Percentiles rank a stretch among this genome's conserved stretches.
phyloP scores from a whole-genome alignment of 2,888 invertebrate species.

The Elegia similella region DNA sequence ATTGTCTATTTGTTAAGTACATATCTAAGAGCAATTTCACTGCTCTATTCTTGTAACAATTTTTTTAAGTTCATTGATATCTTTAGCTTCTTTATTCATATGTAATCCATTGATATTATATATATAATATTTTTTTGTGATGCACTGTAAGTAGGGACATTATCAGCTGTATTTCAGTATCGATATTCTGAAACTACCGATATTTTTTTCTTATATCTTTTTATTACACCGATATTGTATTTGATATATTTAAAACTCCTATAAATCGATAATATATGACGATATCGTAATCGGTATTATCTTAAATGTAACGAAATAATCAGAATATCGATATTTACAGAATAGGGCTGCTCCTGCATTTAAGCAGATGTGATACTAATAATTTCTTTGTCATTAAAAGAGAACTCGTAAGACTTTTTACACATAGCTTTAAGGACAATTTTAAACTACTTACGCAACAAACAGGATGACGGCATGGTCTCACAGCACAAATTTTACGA shows the following conservation, averaged over 20 bases:
- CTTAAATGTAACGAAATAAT: too few species aligned
- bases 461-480: slow-evolving; percentile 48
- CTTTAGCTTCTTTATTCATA: neutral
- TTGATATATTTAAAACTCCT: too few species aligned
- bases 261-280: too few species aligned
- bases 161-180: too few species aligned
- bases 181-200: too few species aligned
- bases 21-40: neutral
- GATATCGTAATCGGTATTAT: too few species aligned
- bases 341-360: too few species aligned
- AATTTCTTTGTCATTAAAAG: neutral
- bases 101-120: neutral
- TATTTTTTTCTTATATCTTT: too few species aligned
- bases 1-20: neutral
- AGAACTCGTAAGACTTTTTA: slow-evolving; percentile 15
- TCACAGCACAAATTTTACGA: slow-evolving; percentile 53
- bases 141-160: too few species aligned
- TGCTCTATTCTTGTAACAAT: neutral
- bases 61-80: neutral
- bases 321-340: too few species aligned
- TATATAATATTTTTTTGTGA: neutral
- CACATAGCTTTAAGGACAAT: slow-evolving; percentile 24
- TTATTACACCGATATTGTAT: too few species aligned
- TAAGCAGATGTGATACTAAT: too few species aligned
- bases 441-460: slow-evolving; percentile 40